Percentiles rank a stretch among this genome's conserved stretches.
These are phyloP conservation scores for Sapajus apella DNA, from an alignment of 2,113 vertebrate species.

Conservation along the genomic window DNA sequence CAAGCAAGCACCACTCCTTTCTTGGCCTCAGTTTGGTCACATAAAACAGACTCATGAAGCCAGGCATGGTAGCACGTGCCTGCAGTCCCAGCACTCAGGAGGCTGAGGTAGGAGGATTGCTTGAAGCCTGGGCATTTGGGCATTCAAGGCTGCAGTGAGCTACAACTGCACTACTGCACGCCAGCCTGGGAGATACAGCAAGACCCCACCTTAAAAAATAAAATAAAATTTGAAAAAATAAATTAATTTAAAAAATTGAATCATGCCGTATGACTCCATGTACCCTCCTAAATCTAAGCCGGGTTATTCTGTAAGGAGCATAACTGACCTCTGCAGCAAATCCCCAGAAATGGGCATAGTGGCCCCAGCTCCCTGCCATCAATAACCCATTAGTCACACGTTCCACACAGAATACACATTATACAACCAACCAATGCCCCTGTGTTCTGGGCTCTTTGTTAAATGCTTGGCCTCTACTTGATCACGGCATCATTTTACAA, in stretches of 20 bases:
- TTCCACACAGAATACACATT: neutral
- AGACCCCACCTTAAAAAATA: neutral
- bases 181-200: neutral
- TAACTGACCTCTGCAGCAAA: neutral
- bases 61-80: neutral
- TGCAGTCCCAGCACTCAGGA: neutral
- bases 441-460: neutral
- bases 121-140: neutral
- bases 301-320: neutral
- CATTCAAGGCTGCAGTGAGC: neutral
- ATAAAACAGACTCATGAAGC: neutral
- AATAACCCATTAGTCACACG: neutral
- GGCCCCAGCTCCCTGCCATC: neutral
- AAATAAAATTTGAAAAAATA: neutral
- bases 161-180: neutral
- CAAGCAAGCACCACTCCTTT: neutral
- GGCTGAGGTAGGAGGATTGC: neutral
- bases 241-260: neutral
- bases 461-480: neutral
- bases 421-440: rapidly evolving
- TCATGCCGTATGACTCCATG: neutral
- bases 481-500: neutral
- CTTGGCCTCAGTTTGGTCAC: neutral
- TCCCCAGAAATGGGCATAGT: neutral
- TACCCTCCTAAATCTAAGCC: neutral